Conservation (phyloP, 2,797 vertebrate species). For the Lagocephalus sceleratus region DNA sequence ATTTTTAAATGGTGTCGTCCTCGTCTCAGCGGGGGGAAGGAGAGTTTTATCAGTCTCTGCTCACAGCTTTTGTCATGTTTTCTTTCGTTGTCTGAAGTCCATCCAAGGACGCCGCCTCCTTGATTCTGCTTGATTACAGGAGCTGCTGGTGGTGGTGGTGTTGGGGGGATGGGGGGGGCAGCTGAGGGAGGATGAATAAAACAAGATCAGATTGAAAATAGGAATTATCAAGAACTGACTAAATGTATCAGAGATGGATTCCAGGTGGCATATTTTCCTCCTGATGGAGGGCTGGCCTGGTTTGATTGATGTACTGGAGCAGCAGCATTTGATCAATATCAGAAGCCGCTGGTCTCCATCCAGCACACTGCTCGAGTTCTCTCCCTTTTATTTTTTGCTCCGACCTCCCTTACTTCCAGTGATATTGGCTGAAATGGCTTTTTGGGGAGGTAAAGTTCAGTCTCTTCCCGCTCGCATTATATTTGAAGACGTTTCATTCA, state of each 20-base stretch:
- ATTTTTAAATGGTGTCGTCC: slow-evolving; percentile 50
- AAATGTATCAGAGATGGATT: slow-evolving; percentile 13
- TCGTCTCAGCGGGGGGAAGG: slow-evolving; percentile 56
- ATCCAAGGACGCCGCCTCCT: slow-evolving; percentile 53
- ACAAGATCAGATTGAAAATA: slow-evolving; percentile 16
- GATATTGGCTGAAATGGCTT: slow-evolving; percentile 7
- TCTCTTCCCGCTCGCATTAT: not conserved
- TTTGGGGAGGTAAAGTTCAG: not conserved
- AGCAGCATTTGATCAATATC: slow-evolving; percentile 54
- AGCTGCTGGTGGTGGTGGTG: not conserved
- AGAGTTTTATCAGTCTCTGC: slow-evolving; percentile 40
- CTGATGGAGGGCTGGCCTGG: slow-evolving; percentile 24
- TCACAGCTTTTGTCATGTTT: slow-evolving; percentile 44
- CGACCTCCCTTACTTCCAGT: slow-evolving; percentile 18
- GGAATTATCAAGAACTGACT: slow-evolving; percentile 4
- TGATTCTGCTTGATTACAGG: slow-evolving; percentile 40
- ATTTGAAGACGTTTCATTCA: not conserved
- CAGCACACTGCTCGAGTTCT: slow-evolving; percentile 23
- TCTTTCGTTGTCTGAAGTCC: slow-evolving; percentile 36
- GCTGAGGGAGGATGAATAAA: slow-evolving; percentile 22
- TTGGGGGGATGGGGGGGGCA: not conserved
- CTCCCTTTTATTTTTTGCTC: slow-evolving; percentile 31
- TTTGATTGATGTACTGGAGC: slow-evolving; percentile 47
- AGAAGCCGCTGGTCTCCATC: slow-evolving; percentile 45
- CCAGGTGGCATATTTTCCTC: slow-evolving; percentile 9